Conservation (phyloP, 2,797 vertebrate genomes). For the Pagetopsis macropterus region DNA sequence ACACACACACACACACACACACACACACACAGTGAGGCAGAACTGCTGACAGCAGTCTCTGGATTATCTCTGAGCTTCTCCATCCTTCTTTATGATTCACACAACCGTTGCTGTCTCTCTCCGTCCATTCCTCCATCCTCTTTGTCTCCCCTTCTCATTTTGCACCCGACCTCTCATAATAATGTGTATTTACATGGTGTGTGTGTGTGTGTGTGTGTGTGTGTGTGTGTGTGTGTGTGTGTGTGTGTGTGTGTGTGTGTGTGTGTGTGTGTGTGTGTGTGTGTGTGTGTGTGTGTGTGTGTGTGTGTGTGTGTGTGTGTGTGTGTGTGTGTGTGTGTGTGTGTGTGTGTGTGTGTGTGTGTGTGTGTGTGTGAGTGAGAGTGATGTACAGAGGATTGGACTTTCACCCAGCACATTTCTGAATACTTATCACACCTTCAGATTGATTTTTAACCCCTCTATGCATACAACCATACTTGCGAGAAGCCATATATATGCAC, state of each 20-base stretch:
- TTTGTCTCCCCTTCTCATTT: constrained; percentile 22
- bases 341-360: neutral
- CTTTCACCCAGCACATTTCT: constrained; percentile 5
- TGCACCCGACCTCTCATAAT: constrained; percentile 21
- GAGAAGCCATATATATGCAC: neutral
- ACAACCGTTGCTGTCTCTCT: constrained; percentile 33
- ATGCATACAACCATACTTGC: neutral
- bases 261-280: neutral
- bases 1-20: constrained; percentile 24
- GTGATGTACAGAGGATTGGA: neutral
- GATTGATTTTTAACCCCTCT: neutral
- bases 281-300: neutral
- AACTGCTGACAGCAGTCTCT: constrained; percentile 70
- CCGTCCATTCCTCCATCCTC: constrained; percentile 33
- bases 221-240: neutral
- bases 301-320: neutral
- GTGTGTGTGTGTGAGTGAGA: neutral
- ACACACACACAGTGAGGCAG: constrained; percentile 49
- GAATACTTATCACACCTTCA: neutral
- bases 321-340: neutral
- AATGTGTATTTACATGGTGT: neutral
- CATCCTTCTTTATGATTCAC: constrained; percentile 65
- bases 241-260: neutral
- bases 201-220: neutral
- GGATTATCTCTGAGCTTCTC: constrained; percentile 68